Conservation (phyloP, 2,113 vertebrate species). For the Rhinogobius similis region DNA sequence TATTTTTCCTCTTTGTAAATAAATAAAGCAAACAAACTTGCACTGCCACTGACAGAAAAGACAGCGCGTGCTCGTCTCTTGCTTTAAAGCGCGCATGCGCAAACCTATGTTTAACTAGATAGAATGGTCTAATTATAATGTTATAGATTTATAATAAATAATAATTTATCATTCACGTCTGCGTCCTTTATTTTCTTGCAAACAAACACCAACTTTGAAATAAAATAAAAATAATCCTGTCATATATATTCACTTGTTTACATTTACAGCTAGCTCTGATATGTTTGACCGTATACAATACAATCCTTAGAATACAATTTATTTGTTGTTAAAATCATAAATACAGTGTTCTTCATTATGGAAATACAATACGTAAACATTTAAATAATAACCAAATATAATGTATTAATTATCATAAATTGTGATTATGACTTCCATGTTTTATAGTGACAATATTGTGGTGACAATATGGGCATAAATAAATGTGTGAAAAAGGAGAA, state of each 20-base stretch:
- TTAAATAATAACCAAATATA: conserved; percentile 31
- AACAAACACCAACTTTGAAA: background rate
- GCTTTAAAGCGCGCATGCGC: too few relatives aligned
- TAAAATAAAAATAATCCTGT: background rate
- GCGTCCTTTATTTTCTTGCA: background rate
- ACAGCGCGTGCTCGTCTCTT: too few relatives aligned
- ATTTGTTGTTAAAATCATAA: conserved; percentile 40
- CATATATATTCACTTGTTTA: background rate
- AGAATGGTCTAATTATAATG: too few relatives aligned
- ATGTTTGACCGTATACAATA: conserved; percentile 11
- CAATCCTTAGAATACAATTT: conserved; percentile 37
- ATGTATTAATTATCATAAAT: conserved; percentile 29
- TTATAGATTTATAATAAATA: background rate
- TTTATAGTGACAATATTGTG: background rate
- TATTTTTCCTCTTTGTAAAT: background rate
- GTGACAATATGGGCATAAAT: background rate
- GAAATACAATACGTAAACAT: conserved; percentile 43
- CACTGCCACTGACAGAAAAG: background rate
- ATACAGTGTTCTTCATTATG: conserved; percentile 29
- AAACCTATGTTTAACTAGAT: too few relatives aligned
- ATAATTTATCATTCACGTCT: background rate
- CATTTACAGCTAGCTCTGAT: background rate
- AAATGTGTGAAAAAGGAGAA: conserved; percentile 22
- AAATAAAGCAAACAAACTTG: background rate
- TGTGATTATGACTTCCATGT: conserved; percentile 5